A percentile compares a stretch with the other conserved stretches of the same genome.
Conservation (phyloP, 1,140 invertebrate genomes). For the Polypedilum pembai region DNA sequence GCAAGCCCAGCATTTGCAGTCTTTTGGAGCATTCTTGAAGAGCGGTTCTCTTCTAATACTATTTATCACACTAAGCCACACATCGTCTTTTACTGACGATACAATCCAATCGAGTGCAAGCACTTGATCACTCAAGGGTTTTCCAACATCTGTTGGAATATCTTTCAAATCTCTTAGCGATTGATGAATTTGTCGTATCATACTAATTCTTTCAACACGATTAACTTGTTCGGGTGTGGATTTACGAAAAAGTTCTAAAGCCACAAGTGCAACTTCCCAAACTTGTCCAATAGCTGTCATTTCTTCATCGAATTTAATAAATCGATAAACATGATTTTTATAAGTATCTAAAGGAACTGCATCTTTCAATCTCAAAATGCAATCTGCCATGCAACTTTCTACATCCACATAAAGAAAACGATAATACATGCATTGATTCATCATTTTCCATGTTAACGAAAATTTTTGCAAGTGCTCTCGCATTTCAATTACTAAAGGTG, state of each 20-base stretch:
- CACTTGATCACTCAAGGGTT: constrained; percentile 36
- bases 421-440: constrained; percentile 43
- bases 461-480: constrained; percentile 42
- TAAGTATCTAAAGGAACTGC: constrained; percentile 37
- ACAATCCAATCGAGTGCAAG: constrained; percentile 37
- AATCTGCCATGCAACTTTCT: constrained; percentile 40
- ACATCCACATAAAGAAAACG: constrained; percentile 41
- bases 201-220: constrained; percentile 38
- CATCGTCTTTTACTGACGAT: constrained; percentile 39
- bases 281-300: constrained; percentile 41
- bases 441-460: constrained; percentile 40
- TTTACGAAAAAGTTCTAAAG: constrained; percentile 40
- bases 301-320: constrained; percentile 42
- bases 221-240: constrained; percentile 37
- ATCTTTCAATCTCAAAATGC: constrained; percentile 40
- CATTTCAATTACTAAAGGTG: constrained; percentile 40
- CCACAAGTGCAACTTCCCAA: constrained; percentile 41
- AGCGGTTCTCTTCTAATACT: constrained; percentile 40
- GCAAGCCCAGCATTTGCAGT: constrained; percentile 42
- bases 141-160: constrained; percentile 37
- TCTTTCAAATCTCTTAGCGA: constrained; percentile 35
- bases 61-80: constrained; percentile 41
- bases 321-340: constrained; percentile 38
- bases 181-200: constrained; percentile 38
- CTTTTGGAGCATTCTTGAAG: constrained; percentile 36